Conservation (phyloP, 2,113 vertebrate species). For the Notarius quadriscutis region DNA sequence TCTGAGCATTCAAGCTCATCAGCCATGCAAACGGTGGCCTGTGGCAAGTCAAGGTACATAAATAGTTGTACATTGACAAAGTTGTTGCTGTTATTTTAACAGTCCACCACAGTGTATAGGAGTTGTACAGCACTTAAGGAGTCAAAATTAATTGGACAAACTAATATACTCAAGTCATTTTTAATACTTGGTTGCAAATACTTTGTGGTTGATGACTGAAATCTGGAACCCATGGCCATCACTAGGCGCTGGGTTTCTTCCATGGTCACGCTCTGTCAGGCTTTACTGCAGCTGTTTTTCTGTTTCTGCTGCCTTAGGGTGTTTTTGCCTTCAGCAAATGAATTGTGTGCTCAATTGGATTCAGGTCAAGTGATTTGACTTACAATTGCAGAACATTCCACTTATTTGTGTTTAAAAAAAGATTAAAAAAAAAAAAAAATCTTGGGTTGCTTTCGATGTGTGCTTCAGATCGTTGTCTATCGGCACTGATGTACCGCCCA, state of each 20-base stretch:
- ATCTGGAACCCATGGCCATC: not conserved
- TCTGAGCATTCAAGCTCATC: constrained; percentile 37
- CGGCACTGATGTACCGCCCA: not conserved
- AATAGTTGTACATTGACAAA: constrained; percentile 7
- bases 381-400: not conserved
- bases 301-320: not conserved
- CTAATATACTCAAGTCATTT: not conserved
- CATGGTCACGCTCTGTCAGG: not conserved
- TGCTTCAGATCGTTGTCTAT: not conserved
- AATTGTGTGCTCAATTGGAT: not conserved
- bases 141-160: not conserved
- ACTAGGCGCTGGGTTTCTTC: not conserved
- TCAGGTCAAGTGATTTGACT: not conserved
- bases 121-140: not conserved
- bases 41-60: constrained; percentile 34
- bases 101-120: not conserved
- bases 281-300: not conserved
- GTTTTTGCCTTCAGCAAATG: not conserved
- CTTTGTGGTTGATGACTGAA: not conserved
- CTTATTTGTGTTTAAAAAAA: not conserved
- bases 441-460: not conserved
- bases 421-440: not conserved
- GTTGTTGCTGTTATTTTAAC: not conserved
- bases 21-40: constrained; percentile 34
- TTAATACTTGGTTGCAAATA: not conserved